phyloP scores from a whole-genome alignment of 2,888 invertebrate genomes.

The Byasa hedistus region DNA sequence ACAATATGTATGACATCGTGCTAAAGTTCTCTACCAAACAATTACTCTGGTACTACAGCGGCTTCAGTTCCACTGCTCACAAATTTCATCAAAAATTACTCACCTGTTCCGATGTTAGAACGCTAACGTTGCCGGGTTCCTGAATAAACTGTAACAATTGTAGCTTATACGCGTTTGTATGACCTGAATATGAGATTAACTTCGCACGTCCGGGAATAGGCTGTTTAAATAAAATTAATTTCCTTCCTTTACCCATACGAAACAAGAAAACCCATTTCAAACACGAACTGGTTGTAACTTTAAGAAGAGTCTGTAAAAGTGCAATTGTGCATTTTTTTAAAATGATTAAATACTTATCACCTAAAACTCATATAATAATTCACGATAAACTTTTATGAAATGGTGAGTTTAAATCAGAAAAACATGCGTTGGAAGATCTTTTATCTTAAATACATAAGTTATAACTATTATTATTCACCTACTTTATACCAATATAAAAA shows the following conservation, averaged over 20 bases:
- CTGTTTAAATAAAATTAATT: not conserved
- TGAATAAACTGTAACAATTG: conserved; percentile 64
- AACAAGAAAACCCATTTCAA: no score
- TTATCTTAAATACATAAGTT: no score
- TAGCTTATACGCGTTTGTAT: conserved; percentile 53
- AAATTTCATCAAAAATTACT: conserved; percentile 28
- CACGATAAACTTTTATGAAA: no score
- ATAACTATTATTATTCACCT: no score
- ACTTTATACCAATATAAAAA: no score
- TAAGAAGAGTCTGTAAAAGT: no score
- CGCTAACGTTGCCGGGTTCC: conserved; percentile 37
- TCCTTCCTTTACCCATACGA: not conserved
- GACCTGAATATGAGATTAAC: conserved; percentile 44
- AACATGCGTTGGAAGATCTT: no score
- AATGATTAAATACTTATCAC: no score
- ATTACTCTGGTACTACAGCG: conserved; percentile 2
- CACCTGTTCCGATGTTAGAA: conserved; percentile 20
- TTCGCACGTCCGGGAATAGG: conserved; percentile 12
- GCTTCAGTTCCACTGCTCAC: conserved; percentile 13
- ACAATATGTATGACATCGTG: conserved; percentile 1
- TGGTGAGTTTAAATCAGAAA: no score
- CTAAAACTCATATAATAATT: no score
- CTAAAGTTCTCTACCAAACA: not conserved
- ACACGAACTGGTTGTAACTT: no score
- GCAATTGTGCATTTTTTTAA: no score